These are phyloP conservation scores for Eciton burchellii DNA, from an alignment of 1,140 invertebrate genomes.

Conservation along the genomic window DNA sequence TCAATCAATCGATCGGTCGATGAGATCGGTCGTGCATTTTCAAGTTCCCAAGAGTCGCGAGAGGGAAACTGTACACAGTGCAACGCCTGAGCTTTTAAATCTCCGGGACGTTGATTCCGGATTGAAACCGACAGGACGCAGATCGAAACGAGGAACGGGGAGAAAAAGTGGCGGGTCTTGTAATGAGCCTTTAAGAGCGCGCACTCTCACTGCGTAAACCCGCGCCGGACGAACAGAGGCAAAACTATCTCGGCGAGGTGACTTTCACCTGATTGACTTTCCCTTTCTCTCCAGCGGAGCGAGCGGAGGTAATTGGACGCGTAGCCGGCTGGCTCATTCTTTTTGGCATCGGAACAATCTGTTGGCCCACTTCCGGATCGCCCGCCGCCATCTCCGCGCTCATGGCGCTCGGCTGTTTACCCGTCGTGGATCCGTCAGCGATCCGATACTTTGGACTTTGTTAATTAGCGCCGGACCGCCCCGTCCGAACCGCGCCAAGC, in stretches of 20 bases:
- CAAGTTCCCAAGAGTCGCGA: neutral
- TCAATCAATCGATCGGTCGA: too few species aligned
- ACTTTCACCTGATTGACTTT: conserved; percentile 80
- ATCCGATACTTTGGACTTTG: conserved; percentile 18
- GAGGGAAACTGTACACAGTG: neutral
- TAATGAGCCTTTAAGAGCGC: conserved; percentile 7
- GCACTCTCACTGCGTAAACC: conserved; percentile 47
- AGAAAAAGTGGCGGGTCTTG: conserved; percentile 2
- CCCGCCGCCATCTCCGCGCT: conserved; percentile 14
- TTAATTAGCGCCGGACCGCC: conserved; percentile 23
- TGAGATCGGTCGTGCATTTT: conserved; percentile 2
- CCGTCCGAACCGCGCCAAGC: conserved; percentile 7
- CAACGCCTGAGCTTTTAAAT: neutral
- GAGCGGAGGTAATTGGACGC: conserved; percentile 60
- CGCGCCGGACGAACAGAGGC: conserved; percentile 55
- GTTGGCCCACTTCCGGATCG: conserved; percentile 55
- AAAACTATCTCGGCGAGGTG: conserved; percentile 68
- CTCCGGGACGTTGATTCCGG: neutral
- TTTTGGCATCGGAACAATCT: conserved; percentile 50
- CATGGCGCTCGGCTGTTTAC: conserved; percentile 39
- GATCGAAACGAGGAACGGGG: neutral
- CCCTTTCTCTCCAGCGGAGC: conserved; percentile 78
- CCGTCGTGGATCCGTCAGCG: neutral
- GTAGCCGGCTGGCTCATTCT: conserved; percentile 20
- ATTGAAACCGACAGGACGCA: neutral